Percentiles rank a stretch among this genome's conserved stretches.
These are phyloP conservation scores for Vimba vimba DNA, from an alignment of 2,113 vertebrate species.

Conservation along the genomic window DNA sequence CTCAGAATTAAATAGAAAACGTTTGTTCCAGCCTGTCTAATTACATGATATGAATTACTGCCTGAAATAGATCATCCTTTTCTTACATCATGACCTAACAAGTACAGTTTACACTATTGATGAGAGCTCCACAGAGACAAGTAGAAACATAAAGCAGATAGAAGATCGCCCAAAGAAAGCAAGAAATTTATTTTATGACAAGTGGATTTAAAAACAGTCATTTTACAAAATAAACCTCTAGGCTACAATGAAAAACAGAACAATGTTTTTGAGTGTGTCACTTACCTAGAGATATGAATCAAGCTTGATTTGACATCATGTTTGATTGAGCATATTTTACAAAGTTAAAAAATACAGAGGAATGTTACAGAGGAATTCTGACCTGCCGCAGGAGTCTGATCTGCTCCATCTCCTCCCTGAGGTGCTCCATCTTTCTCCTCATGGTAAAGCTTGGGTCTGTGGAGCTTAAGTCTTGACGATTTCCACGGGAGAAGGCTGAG, in stretches of 20 bases:
- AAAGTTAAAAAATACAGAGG: too few relatives aligned
- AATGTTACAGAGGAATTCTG: slow-evolving; percentile 52
- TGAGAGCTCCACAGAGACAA: not conserved
- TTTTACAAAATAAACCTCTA: not conserved
- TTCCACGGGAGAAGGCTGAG: slow-evolving; percentile 86
- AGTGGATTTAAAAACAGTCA: not conserved
- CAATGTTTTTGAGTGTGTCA: not conserved
- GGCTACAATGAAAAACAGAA: not conserved
- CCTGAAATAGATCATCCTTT: not conserved
- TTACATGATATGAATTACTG: not conserved
- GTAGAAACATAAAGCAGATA: not conserved
- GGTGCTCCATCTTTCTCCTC: slow-evolving; percentile 98
- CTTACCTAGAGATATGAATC: not conserved
- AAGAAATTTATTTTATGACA: not conserved
- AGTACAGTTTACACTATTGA: not conserved
- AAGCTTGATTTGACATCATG: not conserved
- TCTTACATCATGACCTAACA: not conserved
- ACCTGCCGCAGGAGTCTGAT: slow-evolving; percentile 91
- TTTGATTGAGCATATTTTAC: too few relatives aligned
- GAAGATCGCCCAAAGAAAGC: not conserved
- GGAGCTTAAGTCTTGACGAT: slow-evolving; percentile 83
- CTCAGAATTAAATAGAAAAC: not conserved
- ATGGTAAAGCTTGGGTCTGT: slow-evolving; percentile 96
- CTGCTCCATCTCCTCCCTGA: slow-evolving; percentile 95
- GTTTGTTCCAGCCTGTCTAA: not conserved